Base-by-base conservation (phyloP, 2,888 invertebrate genomes). In the Cephonodes hylas region DNA sequence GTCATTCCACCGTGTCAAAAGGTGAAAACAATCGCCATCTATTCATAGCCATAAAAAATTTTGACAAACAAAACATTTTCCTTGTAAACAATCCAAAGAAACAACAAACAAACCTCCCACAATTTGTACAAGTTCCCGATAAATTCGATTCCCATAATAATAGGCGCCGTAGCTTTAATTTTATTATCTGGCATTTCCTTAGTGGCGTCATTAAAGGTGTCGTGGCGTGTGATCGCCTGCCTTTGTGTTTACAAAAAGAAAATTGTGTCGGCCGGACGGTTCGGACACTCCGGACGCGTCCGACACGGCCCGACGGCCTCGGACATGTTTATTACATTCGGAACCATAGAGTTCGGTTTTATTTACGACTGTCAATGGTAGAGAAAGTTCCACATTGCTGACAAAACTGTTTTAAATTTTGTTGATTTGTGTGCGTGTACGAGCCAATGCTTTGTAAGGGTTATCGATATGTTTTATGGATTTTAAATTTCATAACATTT, bases 81-180 rank as follows among this genome's bases (percentile, higher is more conserved):
- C 18, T 42, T n/a, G 18, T 42, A 42, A 42, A 42, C 2, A 42
- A 42, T n/a, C 34, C n/a, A 38, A 38, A 45, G 22, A 45, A 45
- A 20, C 45, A 22, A 13, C 45, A 13, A 10, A 46, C 23, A 20
- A 46, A 46, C 46, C 46, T 53, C 53, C 53, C 53, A 53, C 53
- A 53, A 53, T 53, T 53, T 53, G 53, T 53, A 27, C 31, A 10
- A 53, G 18, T 6, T 31, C 31, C 18, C 53, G 53, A 53, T 53
- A 53, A 53, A 53, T 53, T 53, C 53, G 53, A 27, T 53, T 53
- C 53, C 53, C 53, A 53, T 53, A 53, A 53, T 53, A 46, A 46
- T 23, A 46, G 46, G 46, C 46, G 46, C 46, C 23, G n/a, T 25
- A 18, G 53, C 53, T 53, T 53, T 53, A 53, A 53, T 53, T 53